phyloP scores from a whole-genome alignment of 2,888 invertebrate genomes.

The Osmoderma eremita region DNA sequence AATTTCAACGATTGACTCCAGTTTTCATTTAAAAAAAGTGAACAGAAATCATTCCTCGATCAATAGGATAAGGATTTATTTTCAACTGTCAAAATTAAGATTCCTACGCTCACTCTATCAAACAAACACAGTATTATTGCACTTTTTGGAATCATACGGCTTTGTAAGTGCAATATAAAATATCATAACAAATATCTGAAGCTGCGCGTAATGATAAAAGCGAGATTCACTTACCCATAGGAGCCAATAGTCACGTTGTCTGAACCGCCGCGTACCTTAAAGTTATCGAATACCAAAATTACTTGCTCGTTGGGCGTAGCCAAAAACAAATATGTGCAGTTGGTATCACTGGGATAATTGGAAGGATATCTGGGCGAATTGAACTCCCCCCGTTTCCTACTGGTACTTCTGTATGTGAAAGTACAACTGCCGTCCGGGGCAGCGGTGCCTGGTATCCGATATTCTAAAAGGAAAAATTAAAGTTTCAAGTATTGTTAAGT shows the following conservation, averaged over 20 bases:
- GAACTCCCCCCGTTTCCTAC: conserved; percentile 89
- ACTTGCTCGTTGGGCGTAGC: conserved; percentile 90
- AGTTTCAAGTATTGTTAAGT: too few relatives aligned
- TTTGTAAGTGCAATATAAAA: too few relatives aligned
- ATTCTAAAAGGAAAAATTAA: conserved; percentile 70
- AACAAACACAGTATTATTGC: too few relatives aligned
- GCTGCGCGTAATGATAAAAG: too few relatives aligned
- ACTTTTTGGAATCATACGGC: too few relatives aligned
- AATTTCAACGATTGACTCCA: too few relatives aligned
- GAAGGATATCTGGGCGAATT: conserved; percentile 97
- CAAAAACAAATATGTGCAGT: conserved; percentile 92
- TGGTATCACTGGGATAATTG: conserved; percentile 94
- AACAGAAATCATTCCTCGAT: too few relatives aligned
- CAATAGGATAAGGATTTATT: too few relatives aligned
- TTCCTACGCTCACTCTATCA: too few relatives aligned
- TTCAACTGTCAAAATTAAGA: too few relatives aligned
- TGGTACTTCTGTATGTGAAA: conserved; percentile 89
- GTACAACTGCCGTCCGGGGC: conserved; percentile 91
- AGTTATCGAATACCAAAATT: conserved; percentile 89
- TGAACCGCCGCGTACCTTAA: conserved; percentile 86
- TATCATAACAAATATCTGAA: too few relatives aligned
- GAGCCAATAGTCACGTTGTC: conserved; percentile 80
- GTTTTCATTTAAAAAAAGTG: too few relatives aligned
- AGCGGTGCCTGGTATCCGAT: conserved; percentile 93
- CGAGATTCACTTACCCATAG: conserved; percentile 76